Evolutionary conservation across 37 sponge, comb jelly and placozoan genomes (phyloP), one percentile per base, ranked within the genome.

Genomic region (Eunapius fragilis): DNA sequence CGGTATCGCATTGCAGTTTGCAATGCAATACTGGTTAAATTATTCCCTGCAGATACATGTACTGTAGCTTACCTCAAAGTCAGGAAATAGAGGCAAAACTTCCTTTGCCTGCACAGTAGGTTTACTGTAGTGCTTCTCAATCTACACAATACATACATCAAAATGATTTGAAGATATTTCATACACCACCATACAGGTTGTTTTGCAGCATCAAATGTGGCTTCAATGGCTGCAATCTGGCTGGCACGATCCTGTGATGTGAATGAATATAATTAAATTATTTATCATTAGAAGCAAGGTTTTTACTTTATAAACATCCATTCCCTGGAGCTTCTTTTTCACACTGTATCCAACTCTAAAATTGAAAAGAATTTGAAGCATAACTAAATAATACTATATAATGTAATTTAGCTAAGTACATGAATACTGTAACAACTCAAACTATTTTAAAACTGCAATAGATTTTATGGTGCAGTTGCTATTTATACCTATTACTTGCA

Each of bases 141-240:
- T 91, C 94, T 98, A 41, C 31, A 22, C 38, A 12, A 4, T 38
- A 34, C 27, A 80, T 70, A 70, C 34, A 11, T 30, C 67, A 26
- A 41, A 33, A 58, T 69, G 4, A 37, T 10, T 2, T 26, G 2
- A 2, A 38, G 14, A 0, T 25, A 25, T 4, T 28, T 31, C 71
- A 74, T 9, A 13, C 68, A 81, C 25, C n/a, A 7, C 75, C 96
- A 85, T 68, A 96, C 97, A 25, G 97, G 95, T 78, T 91, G 84
- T 32, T 96, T 93, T 17, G 98, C 96, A 28, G 94, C 96, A 33
- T 95, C 96, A 91, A 99, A 99, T 19, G 99, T 95, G 12, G 90
- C 82, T 70, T 97, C 96, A 38, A 99, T 97, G 22, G 99, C 99
- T 37, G 89, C 87, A 25, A 99, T 99, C 78, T 99, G 99, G 72